These are phyloP conservation scores for Limonius californicus DNA, from an alignment of 1,140 invertebrate genomes.

Conservation along the genomic window DNA sequence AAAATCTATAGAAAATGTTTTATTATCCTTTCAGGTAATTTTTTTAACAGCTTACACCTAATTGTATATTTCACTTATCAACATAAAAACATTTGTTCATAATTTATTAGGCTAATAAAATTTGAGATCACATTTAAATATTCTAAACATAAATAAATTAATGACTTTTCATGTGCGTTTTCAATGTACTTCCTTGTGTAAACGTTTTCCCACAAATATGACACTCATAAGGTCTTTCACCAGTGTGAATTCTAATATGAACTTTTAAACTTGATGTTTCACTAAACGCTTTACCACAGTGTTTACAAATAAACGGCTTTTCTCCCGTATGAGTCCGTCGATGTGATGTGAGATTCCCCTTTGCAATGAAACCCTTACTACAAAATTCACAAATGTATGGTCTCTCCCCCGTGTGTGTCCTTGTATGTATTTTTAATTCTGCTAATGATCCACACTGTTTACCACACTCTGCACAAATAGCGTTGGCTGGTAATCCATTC, in stretches of 20 bases:
- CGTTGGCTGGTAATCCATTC: conserved; percentile 13
- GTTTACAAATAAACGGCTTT: conserved; percentile 3
- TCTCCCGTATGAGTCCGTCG: not conserved
- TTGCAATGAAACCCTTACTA: not conserved
- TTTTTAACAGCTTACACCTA: too few relatives aligned
- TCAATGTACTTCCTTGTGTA: conserved; percentile 73
- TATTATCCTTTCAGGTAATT: too few relatives aligned
- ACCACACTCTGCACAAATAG: conserved; percentile 19
- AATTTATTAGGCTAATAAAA: too few relatives aligned
- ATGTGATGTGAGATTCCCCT: not conserved
- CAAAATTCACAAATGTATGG: not conserved
- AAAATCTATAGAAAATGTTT: not conserved
- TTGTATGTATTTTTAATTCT: not conserved
- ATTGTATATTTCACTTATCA: too few relatives aligned
- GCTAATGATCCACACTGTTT: conserved; percentile 24
- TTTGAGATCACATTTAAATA: not conserved
- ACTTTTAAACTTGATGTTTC: conserved; percentile 38
- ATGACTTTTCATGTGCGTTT: conserved; percentile 60
- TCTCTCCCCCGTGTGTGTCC: not conserved
- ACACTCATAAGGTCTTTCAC: conserved; percentile 35
- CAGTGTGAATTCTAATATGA: conserved; percentile 36
- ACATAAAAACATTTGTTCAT: too few relatives aligned
- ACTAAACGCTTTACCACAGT: conserved; percentile 24
- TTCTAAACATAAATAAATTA: conserved; percentile 13
- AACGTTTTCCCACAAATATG: conserved; percentile 53